Evolutionary conservation across 2,113 vertebrate species (phyloP).

Genomic region (Sceloporus tristichus): DNA sequence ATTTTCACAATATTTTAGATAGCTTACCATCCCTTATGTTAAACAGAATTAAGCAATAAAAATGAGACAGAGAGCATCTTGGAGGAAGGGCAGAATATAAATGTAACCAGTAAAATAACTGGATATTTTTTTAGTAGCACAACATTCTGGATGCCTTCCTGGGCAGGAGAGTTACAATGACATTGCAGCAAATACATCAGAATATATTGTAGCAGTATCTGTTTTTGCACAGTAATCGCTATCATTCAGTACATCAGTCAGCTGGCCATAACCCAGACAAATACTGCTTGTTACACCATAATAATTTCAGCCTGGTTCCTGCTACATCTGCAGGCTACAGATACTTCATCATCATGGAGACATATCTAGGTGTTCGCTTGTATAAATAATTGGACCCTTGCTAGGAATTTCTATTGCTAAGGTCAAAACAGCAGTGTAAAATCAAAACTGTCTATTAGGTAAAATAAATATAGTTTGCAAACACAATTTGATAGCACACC

Average conservation of each 20-base stretch:
- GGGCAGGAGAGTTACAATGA: neutral
- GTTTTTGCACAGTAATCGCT: neutral
- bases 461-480: conserved; percentile 25
- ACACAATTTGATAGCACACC: neutral
- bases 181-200: neutral
- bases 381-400: conserved; percentile 24
- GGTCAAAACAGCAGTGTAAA: conserved; percentile 6
- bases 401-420: conserved; percentile 23
- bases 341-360: conserved; percentile 7
- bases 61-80: neutral
- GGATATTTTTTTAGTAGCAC: neutral
- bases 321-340: conserved; percentile 9
- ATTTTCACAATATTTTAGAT: neutral
- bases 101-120: neutral
- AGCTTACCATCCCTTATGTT: neutral
- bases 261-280: conserved; percentile 27
- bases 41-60: neutral
- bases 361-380: neutral
- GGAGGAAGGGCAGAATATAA: neutral
- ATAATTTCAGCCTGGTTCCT: conserved; percentile 9
- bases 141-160: neutral
- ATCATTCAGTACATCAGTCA: neutral
- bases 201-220: neutral
- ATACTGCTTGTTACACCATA: conserved; percentile 30
- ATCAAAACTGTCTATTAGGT: neutral